Evolutionary conservation across 2,113 vertebrate genomes (phyloP), one percentile per base, ranked within the genome.

Genomic region (Hypocryptadius cinnamomeus): DNA sequence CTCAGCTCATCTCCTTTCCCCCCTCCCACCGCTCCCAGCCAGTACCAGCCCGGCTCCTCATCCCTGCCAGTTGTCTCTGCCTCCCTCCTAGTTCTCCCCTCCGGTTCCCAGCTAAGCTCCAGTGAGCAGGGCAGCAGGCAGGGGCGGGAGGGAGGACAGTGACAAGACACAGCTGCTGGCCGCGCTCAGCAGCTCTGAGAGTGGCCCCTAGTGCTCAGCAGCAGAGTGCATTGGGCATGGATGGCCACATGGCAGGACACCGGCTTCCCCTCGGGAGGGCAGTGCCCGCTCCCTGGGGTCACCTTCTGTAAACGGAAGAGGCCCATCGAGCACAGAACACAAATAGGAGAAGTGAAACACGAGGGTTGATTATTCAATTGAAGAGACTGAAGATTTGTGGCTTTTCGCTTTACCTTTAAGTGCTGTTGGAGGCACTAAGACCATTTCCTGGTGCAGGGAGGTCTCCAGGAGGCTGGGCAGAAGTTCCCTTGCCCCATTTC

Each of bases 161-260:
- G 94, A 95, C 79, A 78, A 28, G 89, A 45, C 47, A 22, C 95
- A 95, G 96, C 95, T 92, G 94, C 93, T 74, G 68, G 39, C 79
- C 30, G 44, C 17, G 24, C 63, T 83, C 30, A 48, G 54, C 76
- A 92, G 76, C 79, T 87, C 64, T 47, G 74, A 85, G 91, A 85
- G 91, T 95, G 94, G 93, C 91, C 92, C 68, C 91, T 89, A 87
- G 87, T 66, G 87, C 70, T 70, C 63, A 30, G 74, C 35, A 57
- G 87, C 59, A 15, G 78, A 47, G 70, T 0, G 2, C 11, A 6
- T 10, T 51, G 78, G 87, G 65, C 31, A 69, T 0, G 15, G 61
- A 15, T 0, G 5, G 22, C 48, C 5, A 2, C 91, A 44, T 0
- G 54, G 79, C 57, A 19, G 57, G 57, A 60, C 2, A 44, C 48